A percentile compares a stretch with the other conserved stretches of the same genome.
phyloP scores from a whole-genome alignment of 2,797 vertebrate genomes.

The Dryobates pubescens region DNA sequence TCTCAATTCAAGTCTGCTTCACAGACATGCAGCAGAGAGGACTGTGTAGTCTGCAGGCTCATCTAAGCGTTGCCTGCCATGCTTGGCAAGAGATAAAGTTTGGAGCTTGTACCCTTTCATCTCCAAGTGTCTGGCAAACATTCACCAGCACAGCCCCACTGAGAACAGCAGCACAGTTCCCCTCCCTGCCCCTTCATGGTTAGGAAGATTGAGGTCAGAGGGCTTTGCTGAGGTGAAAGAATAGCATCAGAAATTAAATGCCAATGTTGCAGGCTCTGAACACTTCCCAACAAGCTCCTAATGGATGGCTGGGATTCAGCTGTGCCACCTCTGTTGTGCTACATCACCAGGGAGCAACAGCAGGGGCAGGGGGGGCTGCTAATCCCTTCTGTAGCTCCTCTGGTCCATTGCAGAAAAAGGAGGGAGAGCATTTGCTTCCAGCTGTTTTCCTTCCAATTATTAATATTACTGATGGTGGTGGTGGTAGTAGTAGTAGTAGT shows the following conservation, averaged over 20 bases:
- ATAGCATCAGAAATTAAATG: neutral
- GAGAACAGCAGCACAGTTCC: neutral
- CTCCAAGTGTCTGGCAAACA: neutral
- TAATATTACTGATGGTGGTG: constrained; percentile 41
- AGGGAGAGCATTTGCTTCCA: constrained; percentile 43
- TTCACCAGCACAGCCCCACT: neutral
- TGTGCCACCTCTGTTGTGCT: neutral
- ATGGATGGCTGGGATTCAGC: neutral
- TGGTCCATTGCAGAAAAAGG: neutral
- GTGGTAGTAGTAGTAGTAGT: neutral
- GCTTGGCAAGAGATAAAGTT: neutral
- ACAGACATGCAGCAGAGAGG: neutral
- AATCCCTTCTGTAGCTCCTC: neutral
- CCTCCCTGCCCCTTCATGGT: neutral
- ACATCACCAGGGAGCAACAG: neutral
- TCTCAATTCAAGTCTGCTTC: neutral
- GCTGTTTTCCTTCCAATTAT: constrained; percentile 71
- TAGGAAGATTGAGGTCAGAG: neutral
- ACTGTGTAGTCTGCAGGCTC: neutral
- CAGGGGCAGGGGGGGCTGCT: accelerated
- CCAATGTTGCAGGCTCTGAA: neutral
- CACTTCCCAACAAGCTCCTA: neutral
- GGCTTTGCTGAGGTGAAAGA: neutral
- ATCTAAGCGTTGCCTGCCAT: neutral
- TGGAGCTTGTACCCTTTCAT: neutral